Evolutionary conservation across 2,797 vertebrate genomes (phyloP), one percentile per base, ranked within the genome.

Genomic region (Podargus strigoides): DNA sequence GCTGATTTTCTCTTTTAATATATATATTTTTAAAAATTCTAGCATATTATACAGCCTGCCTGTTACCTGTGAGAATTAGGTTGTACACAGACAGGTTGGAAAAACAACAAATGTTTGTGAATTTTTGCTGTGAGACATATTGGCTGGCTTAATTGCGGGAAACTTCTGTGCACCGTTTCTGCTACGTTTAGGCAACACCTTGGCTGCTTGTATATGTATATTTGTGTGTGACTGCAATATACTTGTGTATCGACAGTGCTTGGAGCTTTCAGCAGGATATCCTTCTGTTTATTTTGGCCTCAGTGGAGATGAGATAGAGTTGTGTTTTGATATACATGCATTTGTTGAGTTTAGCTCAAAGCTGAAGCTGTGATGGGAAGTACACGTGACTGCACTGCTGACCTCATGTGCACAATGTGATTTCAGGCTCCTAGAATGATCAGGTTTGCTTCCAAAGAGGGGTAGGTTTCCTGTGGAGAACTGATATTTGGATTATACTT

Each of bases 211-310:
- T 63, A 23, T 55, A 34, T 41, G 7, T 36, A 37, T 55, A 72
- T 78, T 78, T 0, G 0, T 42, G 23, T 70, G 10, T 32, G 42
- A 78, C 17, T 63, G 23, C 18, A 82, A 26, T 50, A 4, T 64
- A 75, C 84, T 84, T 64, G 19, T 66, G 26, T 62, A 85, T 78
- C 2, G 7, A 19, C 47, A 91, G 30, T 41, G 18, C 22, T 67
- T 73, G 21, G 3, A 21, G 34, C 27, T 59, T 83, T 87, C 49
- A 74, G 56, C 30, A 80, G 34, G 34, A 34, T 41, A 59, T 17
- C 18, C 16, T 75, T 49, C 50, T 94, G 60, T 84, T 95, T 95
- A 78, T 70, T 93, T 94, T 86, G 60, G 32, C 47, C 14, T 93
- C 34, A 15, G 3, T 64, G 41, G 32, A 84, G 58, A 78, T 58